These are phyloP conservation scores for Chaenodraco wilsoni DNA, from an alignment of 2,797 vertebrate species.

Conservation along the genomic window DNA sequence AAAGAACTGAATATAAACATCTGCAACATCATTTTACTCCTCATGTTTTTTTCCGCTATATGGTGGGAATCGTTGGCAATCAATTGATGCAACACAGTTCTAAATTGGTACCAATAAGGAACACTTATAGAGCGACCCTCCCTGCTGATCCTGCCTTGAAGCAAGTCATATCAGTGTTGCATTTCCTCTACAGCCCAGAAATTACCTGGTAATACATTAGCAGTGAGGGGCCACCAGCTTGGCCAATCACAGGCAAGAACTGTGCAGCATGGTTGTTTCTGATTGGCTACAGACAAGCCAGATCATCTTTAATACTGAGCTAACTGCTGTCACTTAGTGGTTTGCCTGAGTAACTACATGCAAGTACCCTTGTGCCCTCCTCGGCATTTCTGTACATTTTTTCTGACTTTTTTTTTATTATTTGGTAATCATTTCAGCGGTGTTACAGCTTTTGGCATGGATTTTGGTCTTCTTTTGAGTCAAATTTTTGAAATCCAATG, in stretches of 20 bases:
- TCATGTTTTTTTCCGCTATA: not conserved
- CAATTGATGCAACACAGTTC: not conserved
- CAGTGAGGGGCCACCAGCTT: not conserved
- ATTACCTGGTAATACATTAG: not conserved
- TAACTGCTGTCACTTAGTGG: slow-evolving; percentile 56
- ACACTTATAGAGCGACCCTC: not conserved
- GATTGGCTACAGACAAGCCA: not conserved
- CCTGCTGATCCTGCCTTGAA: not conserved
- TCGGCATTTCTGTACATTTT: no score
- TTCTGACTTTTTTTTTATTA: no score
- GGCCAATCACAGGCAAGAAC: slow-evolving; percentile 63
- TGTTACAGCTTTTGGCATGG: no score
- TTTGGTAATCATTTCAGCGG: no score
- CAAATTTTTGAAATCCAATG: no score
- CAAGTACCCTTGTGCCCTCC: not conserved
- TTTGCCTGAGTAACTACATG: slow-evolving; percentile 22
- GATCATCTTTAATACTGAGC: slow-evolving; percentile 8
- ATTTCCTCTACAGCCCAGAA: slow-evolving; percentile 12
- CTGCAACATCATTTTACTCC: not conserved
- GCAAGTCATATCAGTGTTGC: slow-evolving; percentile 6
- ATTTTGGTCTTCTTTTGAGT: no score
- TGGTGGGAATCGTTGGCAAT: not conserved
- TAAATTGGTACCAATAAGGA: not conserved
- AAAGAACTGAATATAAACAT: no score
- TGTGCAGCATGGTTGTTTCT: slow-evolving; percentile 3